Evolutionary conservation across 2,113 vertebrate species (phyloP), one percentile per base, ranked within the genome.

Genomic region (Macquaria ambigua): DNA sequence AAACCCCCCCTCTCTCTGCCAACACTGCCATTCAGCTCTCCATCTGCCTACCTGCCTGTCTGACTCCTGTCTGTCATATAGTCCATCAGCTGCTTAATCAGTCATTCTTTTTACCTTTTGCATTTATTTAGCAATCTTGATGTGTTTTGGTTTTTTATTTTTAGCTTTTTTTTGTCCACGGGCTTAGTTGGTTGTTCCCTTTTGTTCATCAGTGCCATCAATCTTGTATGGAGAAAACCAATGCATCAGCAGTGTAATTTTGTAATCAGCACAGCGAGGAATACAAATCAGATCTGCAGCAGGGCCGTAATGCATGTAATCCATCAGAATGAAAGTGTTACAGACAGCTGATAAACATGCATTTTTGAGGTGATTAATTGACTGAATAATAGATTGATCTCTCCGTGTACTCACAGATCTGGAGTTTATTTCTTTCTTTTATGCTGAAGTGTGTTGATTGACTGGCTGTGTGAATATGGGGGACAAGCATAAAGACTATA

Each of bases 181-280:
- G 62, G 52, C 70, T 66, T 75, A 69, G 66, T 79, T 37, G 41
- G 61, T 79, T 53, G 77, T 86, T 91, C 72, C 81, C 81, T 85
- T 90, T 77, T 84, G 83, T 93, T 92, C 90, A 90, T 90, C 91
- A 83, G 52, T 48, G 66, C 88, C 88, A 95, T 94, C 93, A 90
- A 92, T 94, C 93, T 93, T 93, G 75, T 46, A 84, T 78, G 86
- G 73, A 80, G 90, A 92, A 92, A 94, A 93, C 79, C 93, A 89
- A 90, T 91, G 92, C 91, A 93, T 95, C 94, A 95, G 94, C 94
- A 94, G 91, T 90, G 92, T 92, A 94, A 94, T 95, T 94, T 93
- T 89, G 91, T 92, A 94, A 95, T 95, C 94, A 93, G 92, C 90
- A 76, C 89, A n/a, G 90, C 53, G 64, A 92, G 90, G 93, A 94